phyloP scores from a whole-genome alignment of 2,113 vertebrate genomes.

The Platysteira castanea region DNA sequence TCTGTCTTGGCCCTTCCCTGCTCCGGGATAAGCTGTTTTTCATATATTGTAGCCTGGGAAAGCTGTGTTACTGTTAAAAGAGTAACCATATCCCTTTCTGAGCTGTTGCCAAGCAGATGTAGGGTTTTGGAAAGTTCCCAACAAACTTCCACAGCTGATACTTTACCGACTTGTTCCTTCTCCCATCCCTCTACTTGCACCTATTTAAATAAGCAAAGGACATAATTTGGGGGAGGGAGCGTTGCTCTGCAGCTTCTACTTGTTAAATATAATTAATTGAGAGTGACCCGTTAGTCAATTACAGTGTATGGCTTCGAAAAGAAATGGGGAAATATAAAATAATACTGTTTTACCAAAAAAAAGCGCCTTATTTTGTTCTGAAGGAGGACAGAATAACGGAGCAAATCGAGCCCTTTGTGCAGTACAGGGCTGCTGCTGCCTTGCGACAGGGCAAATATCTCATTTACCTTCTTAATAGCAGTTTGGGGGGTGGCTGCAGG shows the following conservation, averaged over 20 bases:
- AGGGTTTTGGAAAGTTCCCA: slow-evolving; percentile 80
- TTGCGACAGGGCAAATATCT: neutral
- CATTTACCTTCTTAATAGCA: neutral
- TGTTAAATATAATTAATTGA: slow-evolving; percentile 44
- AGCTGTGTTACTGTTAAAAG: slow-evolving; percentile 77
- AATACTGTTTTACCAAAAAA: neutral
- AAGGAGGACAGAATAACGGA: neutral
- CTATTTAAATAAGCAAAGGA: slow-evolving; percentile 58
- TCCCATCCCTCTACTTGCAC: slow-evolving; percentile 58
- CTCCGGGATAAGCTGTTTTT: slow-evolving; percentile 76
- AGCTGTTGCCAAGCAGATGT: slow-evolving; percentile 81
- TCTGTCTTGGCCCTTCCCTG: slow-evolving; percentile 58
- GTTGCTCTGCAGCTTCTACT: neutral
- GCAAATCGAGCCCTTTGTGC: neutral
- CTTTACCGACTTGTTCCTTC: slow-evolving; percentile 64
- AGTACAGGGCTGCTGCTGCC: neutral
- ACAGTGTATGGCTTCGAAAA: neutral
- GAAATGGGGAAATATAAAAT: neutral
- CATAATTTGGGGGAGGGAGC: slow-evolving; percentile 24
- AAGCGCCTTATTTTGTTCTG: neutral
- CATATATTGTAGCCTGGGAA: slow-evolving; percentile 78
- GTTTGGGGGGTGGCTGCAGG: neutral
- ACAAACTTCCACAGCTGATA: slow-evolving; percentile 75
- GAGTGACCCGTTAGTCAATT: slow-evolving; percentile 11
- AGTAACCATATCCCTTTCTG: slow-evolving; percentile 81